Conservation (phyloP, 2,113 vertebrate genomes). For the Scartelaos histophorus region DNA sequence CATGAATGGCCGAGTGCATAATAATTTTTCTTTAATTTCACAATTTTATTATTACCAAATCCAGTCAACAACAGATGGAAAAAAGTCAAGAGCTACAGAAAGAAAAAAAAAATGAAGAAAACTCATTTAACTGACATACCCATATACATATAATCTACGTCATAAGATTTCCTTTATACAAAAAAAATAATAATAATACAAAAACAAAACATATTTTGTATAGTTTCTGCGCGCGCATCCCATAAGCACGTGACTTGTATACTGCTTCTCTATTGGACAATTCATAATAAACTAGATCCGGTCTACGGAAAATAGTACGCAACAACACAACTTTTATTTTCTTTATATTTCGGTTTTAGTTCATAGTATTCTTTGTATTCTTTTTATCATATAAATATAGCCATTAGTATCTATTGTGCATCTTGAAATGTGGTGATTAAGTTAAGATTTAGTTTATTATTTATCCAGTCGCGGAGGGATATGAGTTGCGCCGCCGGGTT, state of each 20-base stretch:
- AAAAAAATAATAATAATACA: too few species aligned
- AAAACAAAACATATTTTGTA: too few species aligned
- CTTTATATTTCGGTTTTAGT: neutral
- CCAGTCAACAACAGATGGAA: too few species aligned
- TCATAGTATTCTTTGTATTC: neutral
- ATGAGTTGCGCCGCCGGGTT: neutral
- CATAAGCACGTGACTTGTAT: slow-evolving; percentile 33
- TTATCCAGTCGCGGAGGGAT: slow-evolving; percentile 45
- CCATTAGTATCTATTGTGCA: neutral
- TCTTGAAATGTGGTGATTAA: neutral
- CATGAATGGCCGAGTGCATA: too few species aligned
- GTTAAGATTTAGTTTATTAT: neutral
- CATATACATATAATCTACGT: too few species aligned
- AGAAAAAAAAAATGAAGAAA: too few species aligned
- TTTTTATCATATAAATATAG: neutral
- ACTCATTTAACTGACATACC: too few species aligned
- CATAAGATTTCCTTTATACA: too few species aligned
- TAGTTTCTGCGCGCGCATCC: neutral
- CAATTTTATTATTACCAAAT: too few species aligned
- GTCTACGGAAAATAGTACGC: slow-evolving; percentile 43
- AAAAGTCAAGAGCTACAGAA: too few species aligned
- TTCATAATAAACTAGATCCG: slow-evolving; percentile 70
- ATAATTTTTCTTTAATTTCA: too few species aligned
- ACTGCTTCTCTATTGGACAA: slow-evolving; percentile 63
- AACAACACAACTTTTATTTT: neutral